Percentiles rank a stretch among this genome's conserved stretches.
Evolutionary conservation across 2,797 vertebrate genomes (phyloP).

Genomic region (Poliocrania exsul): DNA sequence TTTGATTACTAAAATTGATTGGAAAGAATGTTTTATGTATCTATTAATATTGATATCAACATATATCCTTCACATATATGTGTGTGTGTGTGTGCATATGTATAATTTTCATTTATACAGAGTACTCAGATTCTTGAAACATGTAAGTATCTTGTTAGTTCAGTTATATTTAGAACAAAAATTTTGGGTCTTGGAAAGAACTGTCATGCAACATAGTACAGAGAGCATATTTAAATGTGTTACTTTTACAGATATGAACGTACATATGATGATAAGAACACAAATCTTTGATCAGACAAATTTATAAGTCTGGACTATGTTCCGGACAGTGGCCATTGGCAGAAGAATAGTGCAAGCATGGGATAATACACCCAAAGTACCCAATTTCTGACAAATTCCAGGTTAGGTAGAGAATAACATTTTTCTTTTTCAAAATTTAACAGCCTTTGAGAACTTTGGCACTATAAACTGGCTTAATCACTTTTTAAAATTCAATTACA

Average conservation of each 20-base stretch:
- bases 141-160: not conserved
- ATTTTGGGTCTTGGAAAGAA: not conserved
- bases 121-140: not conserved
- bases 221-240: not conserved
- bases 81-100: not conserved
- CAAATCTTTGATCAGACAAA: not conserved
- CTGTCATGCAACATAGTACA: not conserved
- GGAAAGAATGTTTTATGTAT: not conserved
- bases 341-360: not conserved
- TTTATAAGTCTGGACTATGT: not conserved
- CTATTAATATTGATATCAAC: not conserved
- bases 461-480: not conserved
- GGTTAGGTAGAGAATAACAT: not conserved
- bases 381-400: not conserved
- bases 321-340: not conserved
- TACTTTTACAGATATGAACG: not conserved
- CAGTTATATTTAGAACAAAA: not conserved
- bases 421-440: not conserved
- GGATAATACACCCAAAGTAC: not conserved
- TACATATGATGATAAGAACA: not conserved
- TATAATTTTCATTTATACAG: not conserved
- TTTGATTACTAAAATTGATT: not conserved
- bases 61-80: not conserved
- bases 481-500: not conserved
- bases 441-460: not conserved